Evolutionary conservation across 2,113 vertebrate species (phyloP).

Genomic region (Pholis gunnellus): DNA sequence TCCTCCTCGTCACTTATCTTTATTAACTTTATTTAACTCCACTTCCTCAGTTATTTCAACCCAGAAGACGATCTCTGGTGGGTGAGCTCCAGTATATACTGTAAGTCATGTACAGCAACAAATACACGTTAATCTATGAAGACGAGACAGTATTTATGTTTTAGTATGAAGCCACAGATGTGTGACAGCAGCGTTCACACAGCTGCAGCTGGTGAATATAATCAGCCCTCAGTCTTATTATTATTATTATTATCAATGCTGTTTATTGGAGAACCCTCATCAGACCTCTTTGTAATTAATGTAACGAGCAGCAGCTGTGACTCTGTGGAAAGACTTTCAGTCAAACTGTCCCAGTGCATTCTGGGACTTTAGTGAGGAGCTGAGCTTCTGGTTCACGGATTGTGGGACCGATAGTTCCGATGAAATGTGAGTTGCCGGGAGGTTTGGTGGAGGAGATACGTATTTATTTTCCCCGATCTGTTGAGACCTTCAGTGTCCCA

Average conservation of each 20-base stretch:
- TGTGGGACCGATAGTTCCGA: too few species aligned
- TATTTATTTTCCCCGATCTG: neutral
- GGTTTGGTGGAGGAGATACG: neutral
- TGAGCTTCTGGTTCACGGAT: neutral
- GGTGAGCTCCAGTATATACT: too few species aligned
- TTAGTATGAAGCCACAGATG: too few species aligned
- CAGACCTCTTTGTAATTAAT: neutral
- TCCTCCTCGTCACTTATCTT: too few species aligned
- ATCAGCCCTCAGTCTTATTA: neutral
- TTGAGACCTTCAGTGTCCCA: neutral
- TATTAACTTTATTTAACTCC: too few species aligned
- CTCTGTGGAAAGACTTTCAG: too few species aligned
- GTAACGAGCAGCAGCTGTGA: conserved; percentile 8
- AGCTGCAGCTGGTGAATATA: neutral
- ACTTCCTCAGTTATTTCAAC: too few species aligned
- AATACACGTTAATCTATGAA: too few species aligned
- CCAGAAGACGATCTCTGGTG: too few species aligned
- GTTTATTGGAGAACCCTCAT: neutral
- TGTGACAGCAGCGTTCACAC: neutral
- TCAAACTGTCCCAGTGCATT: neutral
- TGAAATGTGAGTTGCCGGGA: too few species aligned
- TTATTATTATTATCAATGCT: neutral
- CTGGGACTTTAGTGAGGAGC: neutral
- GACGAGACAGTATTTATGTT: too few species aligned
- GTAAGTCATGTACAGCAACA: too few species aligned